These are phyloP conservation scores for Parnassius orleans DNA, from an alignment of 2,888 invertebrate genomes.

Conservation along the genomic window DNA sequence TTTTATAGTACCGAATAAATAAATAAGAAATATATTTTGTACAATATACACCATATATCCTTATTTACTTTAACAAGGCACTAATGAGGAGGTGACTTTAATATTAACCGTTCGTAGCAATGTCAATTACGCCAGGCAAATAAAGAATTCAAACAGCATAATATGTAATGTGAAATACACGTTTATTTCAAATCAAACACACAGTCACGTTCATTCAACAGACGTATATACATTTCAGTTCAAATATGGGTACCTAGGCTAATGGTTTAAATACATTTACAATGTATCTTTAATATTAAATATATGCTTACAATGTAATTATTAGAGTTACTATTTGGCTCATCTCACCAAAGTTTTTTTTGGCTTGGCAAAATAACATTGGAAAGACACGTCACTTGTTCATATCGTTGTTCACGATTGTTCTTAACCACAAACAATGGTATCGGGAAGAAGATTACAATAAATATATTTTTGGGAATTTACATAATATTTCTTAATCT, in stretches of 20 bases:
- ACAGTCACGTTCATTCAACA: slow-evolving; percentile 53
- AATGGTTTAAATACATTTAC: slow-evolving; percentile 30
- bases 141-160: slow-evolving; percentile 59
- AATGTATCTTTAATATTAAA: slow-evolving; percentile 22
- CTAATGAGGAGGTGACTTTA: slow-evolving; percentile 7
- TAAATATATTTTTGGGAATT: slow-evolving; percentile 49
- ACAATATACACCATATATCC: slow-evolving; percentile 1
- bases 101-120: slow-evolving; percentile 7
- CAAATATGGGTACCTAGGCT: slow-evolving; percentile 39
- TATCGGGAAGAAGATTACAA: slow-evolving; percentile 33
- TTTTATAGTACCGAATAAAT: too few species aligned
- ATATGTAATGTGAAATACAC: slow-evolving; percentile 69
- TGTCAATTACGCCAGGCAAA: slow-evolving; percentile 39
- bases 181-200: slow-evolving; percentile 65
- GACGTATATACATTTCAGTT: slow-evolving; percentile 51
- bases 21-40: too few species aligned
- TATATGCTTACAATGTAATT: slow-evolving; percentile 22
- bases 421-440: slow-evolving; percentile 7
- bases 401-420: slow-evolving; percentile 12
- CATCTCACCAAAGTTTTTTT: slow-evolving; percentile 17
- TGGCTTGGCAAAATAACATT: slow-evolving; percentile 10
- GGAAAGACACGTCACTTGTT: slow-evolving; percentile 24
- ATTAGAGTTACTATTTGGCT: slow-evolving; percentile 26
- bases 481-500: slow-evolving; percentile 45
- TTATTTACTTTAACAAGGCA: slow-evolving; percentile 16